Evolutionary conservation across 2,113 vertebrate genomes (phyloP).

Genomic region (Chamaea fasciata): DNA sequence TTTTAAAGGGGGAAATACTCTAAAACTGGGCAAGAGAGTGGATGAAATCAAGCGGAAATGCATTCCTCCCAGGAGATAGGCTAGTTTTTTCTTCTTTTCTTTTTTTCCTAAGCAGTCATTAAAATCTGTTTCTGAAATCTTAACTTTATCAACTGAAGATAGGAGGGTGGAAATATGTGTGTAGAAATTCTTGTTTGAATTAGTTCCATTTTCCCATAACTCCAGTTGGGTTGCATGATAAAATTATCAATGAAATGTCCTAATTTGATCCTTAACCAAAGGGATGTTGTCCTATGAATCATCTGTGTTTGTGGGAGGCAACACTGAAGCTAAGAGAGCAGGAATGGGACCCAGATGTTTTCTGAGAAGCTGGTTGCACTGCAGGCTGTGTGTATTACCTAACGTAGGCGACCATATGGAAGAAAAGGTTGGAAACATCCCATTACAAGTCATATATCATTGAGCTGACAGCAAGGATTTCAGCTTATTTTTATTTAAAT

Average conservation of each 20-base stretch:
- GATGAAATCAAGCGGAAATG: constrained; percentile 29
- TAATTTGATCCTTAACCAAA: constrained; percentile 74
- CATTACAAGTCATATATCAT: constrained; percentile 91
- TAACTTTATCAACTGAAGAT: constrained; percentile 33
- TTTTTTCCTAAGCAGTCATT: background rate
- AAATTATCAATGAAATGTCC: constrained; percentile 76
- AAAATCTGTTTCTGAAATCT: constrained; percentile 58
- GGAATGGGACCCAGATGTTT: constrained; percentile 82
- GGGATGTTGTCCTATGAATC: constrained; percentile 73
- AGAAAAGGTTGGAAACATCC: constrained; percentile 89
- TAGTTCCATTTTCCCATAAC: constrained; percentile 60
- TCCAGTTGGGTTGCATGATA: constrained; percentile 64
- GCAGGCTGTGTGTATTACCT: constrained; percentile 82
- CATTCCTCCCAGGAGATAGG: background rate
- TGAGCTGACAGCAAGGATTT: constrained; percentile 85
- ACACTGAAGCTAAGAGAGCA: constrained; percentile 63
- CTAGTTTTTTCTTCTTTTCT: background rate
- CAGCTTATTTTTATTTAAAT: constrained; percentile 93
- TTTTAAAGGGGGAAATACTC: constrained; percentile 14
- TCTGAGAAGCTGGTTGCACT: constrained; percentile 66
- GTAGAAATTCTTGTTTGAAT: constrained; percentile 54
- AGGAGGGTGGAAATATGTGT: constrained; percentile 39
- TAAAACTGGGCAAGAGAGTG: constrained; percentile 14
- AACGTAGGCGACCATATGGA: constrained; percentile 83
- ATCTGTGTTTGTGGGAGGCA: constrained; percentile 74